Base-by-base conservation (phyloP, 2,113 vertebrate species). In the Zosterops borbonicus region DNA sequence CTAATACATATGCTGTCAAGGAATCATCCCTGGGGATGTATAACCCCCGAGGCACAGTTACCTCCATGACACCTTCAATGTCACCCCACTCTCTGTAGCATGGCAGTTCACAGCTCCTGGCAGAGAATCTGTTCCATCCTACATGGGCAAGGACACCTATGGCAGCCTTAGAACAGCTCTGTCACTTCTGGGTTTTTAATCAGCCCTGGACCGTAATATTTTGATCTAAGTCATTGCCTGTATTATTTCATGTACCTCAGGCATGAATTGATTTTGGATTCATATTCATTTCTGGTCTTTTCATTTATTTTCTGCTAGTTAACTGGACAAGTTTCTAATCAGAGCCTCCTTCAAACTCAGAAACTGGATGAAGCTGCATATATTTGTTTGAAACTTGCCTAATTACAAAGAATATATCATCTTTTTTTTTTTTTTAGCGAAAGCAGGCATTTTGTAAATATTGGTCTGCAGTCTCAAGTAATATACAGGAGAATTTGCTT, bases 1-100 rank as follows among this genome's bases (percentile, higher is more conserved):
- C 29, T 59, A 50, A 39, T 29, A 81, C 21, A 27, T 8, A 10
- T 33, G 9, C 5, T 62, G 9, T 39, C 20, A 11, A 89, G 7
- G 13, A 62, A 23, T 33, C 14, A 53, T 5, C 6, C 6, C 42
- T 24, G 33, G 90, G 52, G 20, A 59, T 19, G 5, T 42, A 21
- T 2, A 18, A 31, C 2, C 2, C 3, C 5, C 2, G 3, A 60
- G 16, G 3, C 44, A 5, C 41, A 42, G 19, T 39, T 83, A 18
- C 3, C 7, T 21, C 20, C 8, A 14, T 20, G 5, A 39, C 12
- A 25, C 23, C 19, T 37, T 41, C 12, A 21, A 20, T 58, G 17
- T 71, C 37, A 69, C 5, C 6, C 8, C 5, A 12, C 22, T 39
- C 1, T 2, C 13, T 1, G 1, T 19, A n/a, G 3, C 10, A 21